Base-by-base conservation (phyloP, 53 echinoderm and acorn worm genomes). In the Pentamera pediparva region DNA sequence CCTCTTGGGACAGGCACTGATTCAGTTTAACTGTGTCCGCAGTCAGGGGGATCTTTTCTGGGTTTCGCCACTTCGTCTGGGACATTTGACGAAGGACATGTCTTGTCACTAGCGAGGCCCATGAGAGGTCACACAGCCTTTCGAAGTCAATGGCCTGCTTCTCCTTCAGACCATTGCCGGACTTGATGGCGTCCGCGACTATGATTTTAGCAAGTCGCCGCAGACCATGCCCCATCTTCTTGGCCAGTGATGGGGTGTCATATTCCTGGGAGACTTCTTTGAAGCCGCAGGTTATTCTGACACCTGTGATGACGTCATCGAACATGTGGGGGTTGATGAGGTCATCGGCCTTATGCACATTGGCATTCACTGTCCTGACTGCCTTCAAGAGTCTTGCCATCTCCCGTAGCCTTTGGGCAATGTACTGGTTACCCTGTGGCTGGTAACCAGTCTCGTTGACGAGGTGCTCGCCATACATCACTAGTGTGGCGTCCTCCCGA, bases 41-140 rank as follows among this genome's bases (percentile, higher is more conserved):
- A 39, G 82, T 67, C 33, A 67, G 52, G 29, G 75, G 82, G 27
- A 82, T 74, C 49, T 37, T 43, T 35, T 61, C 25, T 0, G 63
- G 62, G 19, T 82, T 61, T 5, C 57, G 71, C 61, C 43, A 77
- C 25, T 64, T 64, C 24, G 37, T 20, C 25, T 38, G 9, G 37
- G 39, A 64, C 22, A 39, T 38, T 64, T 64, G 64, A n/a, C 39
- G 37, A 12, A 39, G 39, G 2, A 64, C 64, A 6, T 64, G 19
- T 2, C 19, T 2, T 2, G 3, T 25, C 6, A 37, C 39, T 38
- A 21, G 37, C 22, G 34, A 20, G 19, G 20, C 40, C 39, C 64
- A 64, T 39, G 20, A 40, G 20, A 64, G 26, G 3, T 38, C 26
- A 21, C 40, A 39, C 19, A 64, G 25, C 40, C 40, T 64, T 26